Percentiles rank a stretch among this genome's conserved stretches.
phyloP scores from a whole-genome alignment of 2,888 invertebrate genomes.

The Hyposoter didymator region DNA sequence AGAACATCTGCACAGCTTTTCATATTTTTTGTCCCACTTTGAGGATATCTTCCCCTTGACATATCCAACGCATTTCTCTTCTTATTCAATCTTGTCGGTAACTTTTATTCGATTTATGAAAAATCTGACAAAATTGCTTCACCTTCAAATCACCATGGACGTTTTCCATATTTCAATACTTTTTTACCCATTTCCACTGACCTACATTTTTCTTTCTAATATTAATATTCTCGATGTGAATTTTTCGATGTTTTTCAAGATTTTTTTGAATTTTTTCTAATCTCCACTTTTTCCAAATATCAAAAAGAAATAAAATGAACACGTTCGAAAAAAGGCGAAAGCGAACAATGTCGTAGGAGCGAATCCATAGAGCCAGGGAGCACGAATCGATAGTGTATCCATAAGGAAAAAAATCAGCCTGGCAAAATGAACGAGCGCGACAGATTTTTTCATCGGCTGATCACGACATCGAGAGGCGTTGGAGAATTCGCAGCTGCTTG shows the following conservation, averaged over 20 bases:
- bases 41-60: background rate
- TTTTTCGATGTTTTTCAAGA: no score
- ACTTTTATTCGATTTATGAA: no score
- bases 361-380: background rate
- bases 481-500: background rate
- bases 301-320: background rate
- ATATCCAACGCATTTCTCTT: no score
- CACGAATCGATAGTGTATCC: background rate
- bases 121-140: no score
- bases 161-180: no score
- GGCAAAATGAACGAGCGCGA: constrained; percentile 11
- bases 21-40: background rate
- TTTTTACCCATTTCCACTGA: no score
- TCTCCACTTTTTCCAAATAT: no score
- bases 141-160: no score
- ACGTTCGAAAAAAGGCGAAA: background rate
- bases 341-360: constrained; percentile 15
- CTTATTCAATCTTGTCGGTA: no score
- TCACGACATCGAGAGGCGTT: constrained; percentile 11
- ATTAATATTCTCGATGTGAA: no score
- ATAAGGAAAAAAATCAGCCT: background rate
- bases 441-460: constrained; percentile 24
- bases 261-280: no score
- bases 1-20: constrained; percentile 11
- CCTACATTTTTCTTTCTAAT: no score